These are phyloP conservation scores for Aleiodes leptofemur DNA, from an alignment of 2,888 invertebrate species.

Conservation along the genomic window DNA sequence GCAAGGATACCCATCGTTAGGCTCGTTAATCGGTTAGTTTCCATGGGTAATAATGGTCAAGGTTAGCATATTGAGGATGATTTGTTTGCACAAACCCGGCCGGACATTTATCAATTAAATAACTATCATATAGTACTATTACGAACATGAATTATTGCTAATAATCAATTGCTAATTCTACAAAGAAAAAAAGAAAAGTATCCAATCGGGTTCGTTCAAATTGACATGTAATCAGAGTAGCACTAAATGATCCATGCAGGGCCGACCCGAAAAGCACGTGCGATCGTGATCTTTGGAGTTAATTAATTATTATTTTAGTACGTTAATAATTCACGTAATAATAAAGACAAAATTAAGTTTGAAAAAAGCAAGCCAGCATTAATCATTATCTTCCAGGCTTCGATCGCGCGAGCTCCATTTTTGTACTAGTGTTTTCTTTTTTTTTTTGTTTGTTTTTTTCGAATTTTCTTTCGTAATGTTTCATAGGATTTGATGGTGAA, in stretches of 20 bases:
- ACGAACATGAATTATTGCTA: neutral
- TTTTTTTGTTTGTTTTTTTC: neutral
- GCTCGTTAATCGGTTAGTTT: slow-evolving; percentile 70
- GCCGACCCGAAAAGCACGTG: slow-evolving; percentile 71
- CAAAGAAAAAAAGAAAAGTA: neutral
- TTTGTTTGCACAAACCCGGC: slow-evolving; percentile 34
- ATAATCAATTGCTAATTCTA: slow-evolving; percentile 5
- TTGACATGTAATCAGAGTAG: slow-evolving; percentile 50
- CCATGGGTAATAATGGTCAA: slow-evolving; percentile 41
- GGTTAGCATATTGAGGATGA: slow-evolving; percentile 46
- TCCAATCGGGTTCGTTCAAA: slow-evolving; percentile 49
- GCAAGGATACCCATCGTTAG: slow-evolving; percentile 77
- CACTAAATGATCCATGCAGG: slow-evolving; percentile 72
- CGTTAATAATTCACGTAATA: slow-evolving; percentile 49
- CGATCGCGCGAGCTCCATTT: slow-evolving; percentile 18
- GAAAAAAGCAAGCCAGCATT: slow-evolving; percentile 62
- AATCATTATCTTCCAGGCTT: slow-evolving; percentile 43
- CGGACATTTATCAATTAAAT: slow-evolving; percentile 33
- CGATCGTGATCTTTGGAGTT: slow-evolving; percentile 58
- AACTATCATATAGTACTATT: too few relatives aligned
- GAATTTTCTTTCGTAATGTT: neutral
- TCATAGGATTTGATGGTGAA: neutral
- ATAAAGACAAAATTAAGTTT: slow-evolving; percentile 57
- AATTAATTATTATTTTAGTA: slow-evolving; percentile 39
- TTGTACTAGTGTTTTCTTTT: slow-evolving; percentile 16